Conservation (phyloP, 2,797 vertebrate genomes). For the Tokudaia tokunoshimensis region DNA sequence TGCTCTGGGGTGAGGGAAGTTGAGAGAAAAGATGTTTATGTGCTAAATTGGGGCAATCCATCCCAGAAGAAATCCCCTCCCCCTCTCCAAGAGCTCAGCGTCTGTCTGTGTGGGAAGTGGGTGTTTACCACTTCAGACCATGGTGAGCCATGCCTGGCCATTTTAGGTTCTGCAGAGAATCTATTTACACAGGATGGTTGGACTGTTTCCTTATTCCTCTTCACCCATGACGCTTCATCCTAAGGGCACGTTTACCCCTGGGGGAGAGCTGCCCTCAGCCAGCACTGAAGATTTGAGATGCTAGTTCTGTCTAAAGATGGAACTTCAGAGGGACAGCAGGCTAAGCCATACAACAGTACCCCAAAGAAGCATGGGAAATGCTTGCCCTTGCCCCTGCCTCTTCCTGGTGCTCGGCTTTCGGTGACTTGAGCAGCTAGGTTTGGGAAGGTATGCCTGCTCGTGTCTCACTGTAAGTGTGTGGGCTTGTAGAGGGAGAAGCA, state of each 20-base stretch:
- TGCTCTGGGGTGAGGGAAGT: neutral
- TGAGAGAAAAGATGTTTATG: neutral
- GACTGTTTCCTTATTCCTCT: slow-evolving; percentile 44
- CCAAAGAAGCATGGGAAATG: neutral
- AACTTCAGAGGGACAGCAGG: neutral
- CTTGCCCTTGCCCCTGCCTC: neutral
- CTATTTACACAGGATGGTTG: slow-evolving; percentile 33
- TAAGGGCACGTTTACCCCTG: neutral
- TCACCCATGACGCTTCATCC: neutral
- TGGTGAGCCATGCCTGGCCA: neutral
- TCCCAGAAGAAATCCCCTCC: slow-evolving; percentile 41
- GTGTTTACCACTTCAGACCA: slow-evolving; percentile 18
- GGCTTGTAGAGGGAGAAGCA: neutral
- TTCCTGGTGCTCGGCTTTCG: neutral
- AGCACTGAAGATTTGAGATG: fast-evolving
- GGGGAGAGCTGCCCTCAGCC: neutral
- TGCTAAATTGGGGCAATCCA: slow-evolving; percentile 1
- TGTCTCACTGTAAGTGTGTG: neutral
- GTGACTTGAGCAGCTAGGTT: neutral
- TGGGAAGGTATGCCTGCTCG: neutral
- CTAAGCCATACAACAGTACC: neutral
- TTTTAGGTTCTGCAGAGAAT: slow-evolving; percentile 58
- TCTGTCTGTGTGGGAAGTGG: slow-evolving; percentile 65
- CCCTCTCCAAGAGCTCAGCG: neutral
- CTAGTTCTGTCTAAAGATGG: neutral